phyloP scores from a whole-genome alignment of 37 sponge, comb jelly and placozoan species.

The Bolinopsis microptera region DNA sequence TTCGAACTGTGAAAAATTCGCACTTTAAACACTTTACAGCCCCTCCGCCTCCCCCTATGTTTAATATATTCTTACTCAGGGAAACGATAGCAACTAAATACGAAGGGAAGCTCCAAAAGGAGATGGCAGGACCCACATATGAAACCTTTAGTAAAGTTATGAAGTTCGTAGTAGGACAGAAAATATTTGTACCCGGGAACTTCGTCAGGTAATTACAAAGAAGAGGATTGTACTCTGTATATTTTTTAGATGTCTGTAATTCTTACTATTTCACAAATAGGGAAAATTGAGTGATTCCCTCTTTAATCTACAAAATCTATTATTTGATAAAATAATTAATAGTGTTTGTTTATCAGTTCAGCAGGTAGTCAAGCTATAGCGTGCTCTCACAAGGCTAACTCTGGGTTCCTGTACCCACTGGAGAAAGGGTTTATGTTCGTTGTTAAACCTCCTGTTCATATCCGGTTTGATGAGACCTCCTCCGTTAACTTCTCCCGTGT shows the following conservation, averaged over 20 bases:
- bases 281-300: no score
- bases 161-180: slow-evolving; percentile 88
- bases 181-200: slow-evolving; percentile 89
- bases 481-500: slow-evolving; percentile 94
- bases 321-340: not conserved
- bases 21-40: no score
- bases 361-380: slow-evolving; percentile 73
- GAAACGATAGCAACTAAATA: slow-evolving; percentile 57
- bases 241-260: no score
- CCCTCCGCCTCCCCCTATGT: no score
- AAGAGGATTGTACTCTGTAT: not conserved
- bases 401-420: slow-evolving; percentile 91
- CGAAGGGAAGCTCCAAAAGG: slow-evolving; percentile 73
- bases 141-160: slow-evolving; percentile 88
- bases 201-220: slow-evolving; percentile 73
- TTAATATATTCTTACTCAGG: no score
- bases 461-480: slow-evolving; percentile 88
- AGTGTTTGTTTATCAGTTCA: not conserved
- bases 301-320: not conserved
- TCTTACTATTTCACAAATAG: no score
- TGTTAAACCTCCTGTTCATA: slow-evolving; percentile 90
- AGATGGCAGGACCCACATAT: slow-evolving; percentile 87
- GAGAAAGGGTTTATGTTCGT: slow-evolving; percentile 96
- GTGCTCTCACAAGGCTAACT: slow-evolving; percentile 84
- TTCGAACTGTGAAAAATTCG: no score